Evolutionary conservation across 2,113 vertebrate species (phyloP).

Genomic region (Oncorhynchus keta): DNA sequence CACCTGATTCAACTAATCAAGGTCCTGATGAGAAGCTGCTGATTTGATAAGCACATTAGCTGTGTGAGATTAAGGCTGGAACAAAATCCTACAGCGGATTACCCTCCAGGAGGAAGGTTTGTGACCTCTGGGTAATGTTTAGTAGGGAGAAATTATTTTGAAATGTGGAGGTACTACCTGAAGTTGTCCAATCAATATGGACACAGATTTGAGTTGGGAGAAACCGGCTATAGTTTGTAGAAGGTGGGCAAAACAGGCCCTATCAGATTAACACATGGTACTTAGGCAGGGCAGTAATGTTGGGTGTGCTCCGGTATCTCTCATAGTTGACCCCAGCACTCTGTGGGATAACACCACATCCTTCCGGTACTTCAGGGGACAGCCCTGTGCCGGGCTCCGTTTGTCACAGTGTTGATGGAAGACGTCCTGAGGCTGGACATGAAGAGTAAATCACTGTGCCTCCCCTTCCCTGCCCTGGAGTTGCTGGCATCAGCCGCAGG

Average conservation of each 20-base stretch:
- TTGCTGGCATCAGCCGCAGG: background rate
- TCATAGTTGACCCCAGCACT: background rate
- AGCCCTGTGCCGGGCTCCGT: background rate
- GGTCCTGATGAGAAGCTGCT: too few species aligned
- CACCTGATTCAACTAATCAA: too few species aligned
- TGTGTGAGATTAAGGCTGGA: too few species aligned
- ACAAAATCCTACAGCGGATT: too few species aligned
- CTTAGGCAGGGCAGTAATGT: too few species aligned
- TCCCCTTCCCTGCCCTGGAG: background rate
- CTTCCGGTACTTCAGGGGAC: background rate
- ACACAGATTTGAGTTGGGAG: background rate
- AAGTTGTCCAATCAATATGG: too few species aligned
- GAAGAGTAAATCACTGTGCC: background rate
- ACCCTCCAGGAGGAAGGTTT: too few species aligned
- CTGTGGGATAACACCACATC: conserved; percentile 3
- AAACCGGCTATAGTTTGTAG: too few species aligned
- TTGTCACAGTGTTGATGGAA: conserved; percentile 8
- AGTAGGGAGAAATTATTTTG: too few species aligned
- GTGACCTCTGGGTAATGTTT: too few species aligned
- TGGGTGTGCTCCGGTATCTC: background rate
- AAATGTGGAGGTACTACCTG: too few species aligned
- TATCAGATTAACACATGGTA: background rate
- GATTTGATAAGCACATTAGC: too few species aligned
- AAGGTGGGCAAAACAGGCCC: background rate
- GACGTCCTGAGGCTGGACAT: background rate